Conservation (phyloP, 2,113 vertebrate genomes). For the Larimichthys polyactis region DNA sequence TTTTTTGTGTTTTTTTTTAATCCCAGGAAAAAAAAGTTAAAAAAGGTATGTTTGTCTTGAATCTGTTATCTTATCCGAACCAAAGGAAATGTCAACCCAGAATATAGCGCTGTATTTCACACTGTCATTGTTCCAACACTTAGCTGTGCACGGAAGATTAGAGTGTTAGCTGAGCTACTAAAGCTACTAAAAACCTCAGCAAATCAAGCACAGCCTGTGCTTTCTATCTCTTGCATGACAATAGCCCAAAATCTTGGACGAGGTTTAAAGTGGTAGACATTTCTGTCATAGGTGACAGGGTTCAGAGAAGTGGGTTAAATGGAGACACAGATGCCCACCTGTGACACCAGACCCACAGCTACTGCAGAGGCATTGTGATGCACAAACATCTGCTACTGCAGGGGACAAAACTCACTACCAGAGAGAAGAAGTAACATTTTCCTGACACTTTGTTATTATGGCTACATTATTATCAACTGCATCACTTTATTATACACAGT, state of each 20-base stretch:
- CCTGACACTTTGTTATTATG: slow-evolving; percentile 24
- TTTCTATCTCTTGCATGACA: slow-evolving; percentile 48
- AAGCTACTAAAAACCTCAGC: slow-evolving; percentile 44
- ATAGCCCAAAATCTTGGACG: slow-evolving; percentile 46
- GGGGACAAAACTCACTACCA: not conserved
- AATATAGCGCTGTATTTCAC: slow-evolving; percentile 61
- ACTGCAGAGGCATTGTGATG: not conserved
- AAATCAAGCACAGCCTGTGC: slow-evolving; percentile 54
- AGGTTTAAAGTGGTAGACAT: slow-evolving; percentile 43
- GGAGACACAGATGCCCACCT: slow-evolving; percentile 19
- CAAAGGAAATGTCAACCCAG: slow-evolving; percentile 62
- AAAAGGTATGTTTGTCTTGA: slow-evolving; percentile 65
- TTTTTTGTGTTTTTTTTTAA: slow-evolving; percentile 43
- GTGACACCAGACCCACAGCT: not conserved
- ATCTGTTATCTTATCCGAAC: slow-evolving; percentile 57
- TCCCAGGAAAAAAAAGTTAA: slow-evolving; percentile 53
- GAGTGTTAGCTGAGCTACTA: slow-evolving; percentile 48
- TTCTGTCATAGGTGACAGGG: slow-evolving; percentile 39
- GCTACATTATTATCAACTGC: slow-evolving; percentile 24
- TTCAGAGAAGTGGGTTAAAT: slow-evolving; percentile 28
- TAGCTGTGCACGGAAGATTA: slow-evolving; percentile 43
- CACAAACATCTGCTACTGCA: slow-evolving; percentile 1
- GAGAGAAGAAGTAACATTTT: not conserved
- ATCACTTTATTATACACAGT: slow-evolving; percentile 2
- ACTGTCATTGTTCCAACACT: slow-evolving; percentile 58